Conservation (phyloP, 2,888 invertebrate genomes). For the Malthinus seriepunctatus region DNA sequence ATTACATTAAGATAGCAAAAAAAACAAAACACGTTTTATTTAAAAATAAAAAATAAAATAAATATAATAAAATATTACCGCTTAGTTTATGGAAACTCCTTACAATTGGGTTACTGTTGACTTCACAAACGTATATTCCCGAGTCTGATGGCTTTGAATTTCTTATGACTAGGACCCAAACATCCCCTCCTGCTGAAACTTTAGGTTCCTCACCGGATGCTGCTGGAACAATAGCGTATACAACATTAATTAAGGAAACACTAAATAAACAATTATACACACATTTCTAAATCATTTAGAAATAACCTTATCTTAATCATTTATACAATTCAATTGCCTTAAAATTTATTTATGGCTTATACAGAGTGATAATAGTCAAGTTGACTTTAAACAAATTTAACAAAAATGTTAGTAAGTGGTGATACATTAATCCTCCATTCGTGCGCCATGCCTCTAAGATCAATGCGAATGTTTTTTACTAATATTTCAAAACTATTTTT, state of each 20-base stretch:
- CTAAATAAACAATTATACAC: constrained; percentile 22
- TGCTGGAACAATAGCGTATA: constrained; percentile 33
- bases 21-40: constrained; percentile 3
- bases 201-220: constrained; percentile 43
- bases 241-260: constrained; percentile 23
- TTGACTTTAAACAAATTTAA: not conserved
- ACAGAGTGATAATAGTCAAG: constrained; percentile 9
- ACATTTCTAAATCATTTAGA: constrained; percentile 9
- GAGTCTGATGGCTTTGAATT: constrained; percentile 70
- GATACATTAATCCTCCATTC: no score
- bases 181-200: constrained; percentile 70
- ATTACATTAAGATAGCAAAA: not conserved
- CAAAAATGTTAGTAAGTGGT: no score
- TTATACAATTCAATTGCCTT: no score
- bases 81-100: constrained; percentile 78
- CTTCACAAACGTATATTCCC: constrained; percentile 81
- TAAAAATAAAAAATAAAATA: not conserved
- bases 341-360: not conserved
- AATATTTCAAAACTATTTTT: no score
- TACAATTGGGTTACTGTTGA: constrained; percentile 78
- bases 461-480: no score
- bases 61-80: constrained; percentile 57
- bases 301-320: not conserved
- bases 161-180: constrained; percentile 82
- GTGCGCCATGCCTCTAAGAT: no score